Evolutionary conservation across 1,140 invertebrate genomes (phyloP).

Genomic region (Monochamus saltuarius): DNA sequence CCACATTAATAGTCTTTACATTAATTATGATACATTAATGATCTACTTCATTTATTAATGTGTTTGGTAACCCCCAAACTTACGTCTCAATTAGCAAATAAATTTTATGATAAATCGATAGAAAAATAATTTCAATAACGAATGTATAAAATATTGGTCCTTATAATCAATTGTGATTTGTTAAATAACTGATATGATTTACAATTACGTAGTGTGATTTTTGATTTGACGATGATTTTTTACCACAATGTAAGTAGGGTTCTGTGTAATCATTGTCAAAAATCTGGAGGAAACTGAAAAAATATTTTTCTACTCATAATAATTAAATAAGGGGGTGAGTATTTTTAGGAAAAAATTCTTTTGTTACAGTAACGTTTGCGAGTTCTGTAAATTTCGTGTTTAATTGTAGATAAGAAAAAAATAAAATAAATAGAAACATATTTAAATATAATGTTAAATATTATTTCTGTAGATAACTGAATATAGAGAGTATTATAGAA

Average conservation of each 20-base stretch:
- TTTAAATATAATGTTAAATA: too few relatives aligned
- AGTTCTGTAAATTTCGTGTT: too few relatives aligned
- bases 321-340: background rate
- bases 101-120: conserved; percentile 17
- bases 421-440: too few relatives aligned
- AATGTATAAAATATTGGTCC: conserved; percentile 32
- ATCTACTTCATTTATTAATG: conserved; percentile 8
- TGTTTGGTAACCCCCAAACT: conserved; percentile 19
- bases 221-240: background rate
- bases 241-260: too few relatives aligned
- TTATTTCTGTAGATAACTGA: too few relatives aligned
- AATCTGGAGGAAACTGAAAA: too few relatives aligned
- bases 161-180: conserved; percentile 24
- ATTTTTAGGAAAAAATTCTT: too few relatives aligned
- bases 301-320: background rate
- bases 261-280: too few relatives aligned
- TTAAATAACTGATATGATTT: conserved; percentile 25
- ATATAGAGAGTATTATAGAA: too few relatives aligned
- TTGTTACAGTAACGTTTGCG: too few relatives aligned
- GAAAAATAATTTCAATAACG: conserved; percentile 17
- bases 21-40: conserved; percentile 1
- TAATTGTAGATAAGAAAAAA: too few relatives aligned
- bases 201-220: conserved; percentile 4
- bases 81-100: conserved; percentile 1
- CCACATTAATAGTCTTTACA: conserved; percentile 30